These are phyloP conservation scores for Characodon lateralis DNA, from an alignment of 2,797 vertebrate genomes.

Conservation along the genomic window DNA sequence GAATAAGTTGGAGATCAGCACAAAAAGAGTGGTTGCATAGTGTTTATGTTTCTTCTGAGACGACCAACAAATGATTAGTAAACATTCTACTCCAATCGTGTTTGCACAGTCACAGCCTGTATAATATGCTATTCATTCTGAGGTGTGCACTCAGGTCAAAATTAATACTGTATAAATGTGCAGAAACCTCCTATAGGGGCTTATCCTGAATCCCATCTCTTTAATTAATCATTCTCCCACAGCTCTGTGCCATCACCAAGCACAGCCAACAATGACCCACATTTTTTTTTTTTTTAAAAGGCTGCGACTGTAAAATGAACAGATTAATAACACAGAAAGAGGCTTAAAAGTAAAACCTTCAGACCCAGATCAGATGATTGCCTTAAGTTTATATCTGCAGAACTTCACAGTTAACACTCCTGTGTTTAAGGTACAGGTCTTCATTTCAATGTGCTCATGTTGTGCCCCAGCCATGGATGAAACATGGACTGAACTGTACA, in stretches of 20 bases:
- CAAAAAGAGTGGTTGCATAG: too few species aligned
- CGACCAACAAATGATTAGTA: not conserved
- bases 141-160: not conserved
- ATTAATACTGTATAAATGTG: constrained; percentile 13
- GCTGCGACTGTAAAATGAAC: constrained; percentile 38
- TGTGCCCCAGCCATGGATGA: too few species aligned
- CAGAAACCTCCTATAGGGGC: constrained; percentile 24
- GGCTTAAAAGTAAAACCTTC: constrained; percentile 40
- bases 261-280: constrained; percentile 53
- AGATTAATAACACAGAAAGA: constrained; percentile 48
- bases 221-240: constrained; percentile 63
- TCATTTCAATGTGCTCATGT: not conserved
- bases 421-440: not conserved
- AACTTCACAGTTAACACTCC: constrained; percentile 5
- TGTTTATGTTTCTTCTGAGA: not conserved
- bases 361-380: constrained; percentile 48
- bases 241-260: constrained; percentile 41
- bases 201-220: constrained; percentile 30
- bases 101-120: not conserved
- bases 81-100: not conserved
- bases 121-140: not conserved
- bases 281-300: too few species aligned
- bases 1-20: constrained; percentile 5
- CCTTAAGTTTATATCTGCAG: not conserved
- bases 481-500: too few species aligned